phyloP scores from a whole-genome alignment of 2,797 vertebrate genomes.

The Melanotaenia nigrans region DNA sequence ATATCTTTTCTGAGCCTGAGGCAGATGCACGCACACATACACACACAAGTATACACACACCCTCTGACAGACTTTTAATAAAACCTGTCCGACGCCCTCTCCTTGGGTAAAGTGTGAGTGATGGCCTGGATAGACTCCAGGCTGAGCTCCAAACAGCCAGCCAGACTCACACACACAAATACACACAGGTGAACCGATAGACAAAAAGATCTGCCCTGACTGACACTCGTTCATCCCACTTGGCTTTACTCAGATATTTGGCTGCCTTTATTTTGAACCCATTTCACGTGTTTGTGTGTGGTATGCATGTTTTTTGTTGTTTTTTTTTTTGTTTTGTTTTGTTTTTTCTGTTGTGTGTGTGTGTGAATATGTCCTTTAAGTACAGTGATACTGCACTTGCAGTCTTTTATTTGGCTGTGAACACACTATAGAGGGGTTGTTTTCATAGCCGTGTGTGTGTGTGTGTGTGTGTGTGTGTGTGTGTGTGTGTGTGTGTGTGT shows the following conservation, averaged over 20 bases:
- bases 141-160: conserved; percentile 62
- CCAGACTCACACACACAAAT: conserved; percentile 41
- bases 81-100: conserved; percentile 80
- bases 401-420: conserved; percentile 24
- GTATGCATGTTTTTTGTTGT: conserved; percentile 8
- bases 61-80: conserved; percentile 84
- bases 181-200: conserved; percentile 50
- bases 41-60: conserved; percentile 56
- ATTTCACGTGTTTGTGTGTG: conserved; percentile 36
- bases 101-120: conserved; percentile 78
- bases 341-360: neutral
- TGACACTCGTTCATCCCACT: conserved; percentile 61
- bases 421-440: conserved; percentile 11
- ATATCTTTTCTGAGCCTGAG: conserved; percentile 80
- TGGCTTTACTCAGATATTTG: conserved; percentile 53
- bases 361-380: conserved; percentile 12
- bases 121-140: conserved; percentile 76
- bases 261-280: conserved; percentile 61
- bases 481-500: conserved; percentile 18
- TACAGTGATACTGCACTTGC: conserved; percentile 9
- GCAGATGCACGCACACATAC: conserved; percentile 49
- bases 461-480: conserved; percentile 22
- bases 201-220: conserved; percentile 57
- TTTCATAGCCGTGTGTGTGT: conserved; percentile 14
- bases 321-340: too few relatives aligned